Conservation (phyloP, 37 sponge, comb jelly and placozoan species). For the Chondrilla cf. caribensis region DNA sequence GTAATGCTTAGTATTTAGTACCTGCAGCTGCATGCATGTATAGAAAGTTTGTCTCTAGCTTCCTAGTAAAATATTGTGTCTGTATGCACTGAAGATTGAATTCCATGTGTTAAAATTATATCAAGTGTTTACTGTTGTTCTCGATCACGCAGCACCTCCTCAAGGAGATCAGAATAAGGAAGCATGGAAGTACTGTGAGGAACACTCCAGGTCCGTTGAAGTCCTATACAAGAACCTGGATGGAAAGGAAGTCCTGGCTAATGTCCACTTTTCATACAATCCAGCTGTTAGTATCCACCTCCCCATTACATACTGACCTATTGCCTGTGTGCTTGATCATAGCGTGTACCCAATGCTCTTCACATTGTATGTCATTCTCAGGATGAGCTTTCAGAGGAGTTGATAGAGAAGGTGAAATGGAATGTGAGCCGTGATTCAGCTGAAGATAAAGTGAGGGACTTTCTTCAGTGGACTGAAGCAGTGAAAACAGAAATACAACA, state of each 20-base stretch:
- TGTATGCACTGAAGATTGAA: too few species aligned
- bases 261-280: conserved; percentile 44
- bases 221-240: conserved; percentile 51
- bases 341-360: too few species aligned
- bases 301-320: too few species aligned
- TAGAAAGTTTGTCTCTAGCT: too few species aligned
- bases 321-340: too few species aligned
- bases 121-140: too few species aligned
- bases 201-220: conserved; percentile 44
- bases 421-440: conserved; percentile 64
- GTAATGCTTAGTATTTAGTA: too few species aligned
- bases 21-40: too few species aligned
- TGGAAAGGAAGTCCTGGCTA: conserved; percentile 35
- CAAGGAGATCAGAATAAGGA: not conserved
- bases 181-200: conserved; percentile 49
- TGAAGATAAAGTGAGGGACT: conserved; percentile 81
- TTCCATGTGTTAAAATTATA: too few species aligned
- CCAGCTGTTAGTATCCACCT: conserved; percentile 16
- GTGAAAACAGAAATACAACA: conserved; percentile 55
- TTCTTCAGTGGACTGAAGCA: conserved; percentile 72
- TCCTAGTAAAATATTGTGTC: too few species aligned
- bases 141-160: too few species aligned
- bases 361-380: too few species aligned
- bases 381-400: conserved; percentile 53
- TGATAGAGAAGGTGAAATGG: conserved; percentile 79